Evolutionary conservation across 1,140 invertebrate species (phyloP).

Genomic region (Pantala flavescens): DNA sequence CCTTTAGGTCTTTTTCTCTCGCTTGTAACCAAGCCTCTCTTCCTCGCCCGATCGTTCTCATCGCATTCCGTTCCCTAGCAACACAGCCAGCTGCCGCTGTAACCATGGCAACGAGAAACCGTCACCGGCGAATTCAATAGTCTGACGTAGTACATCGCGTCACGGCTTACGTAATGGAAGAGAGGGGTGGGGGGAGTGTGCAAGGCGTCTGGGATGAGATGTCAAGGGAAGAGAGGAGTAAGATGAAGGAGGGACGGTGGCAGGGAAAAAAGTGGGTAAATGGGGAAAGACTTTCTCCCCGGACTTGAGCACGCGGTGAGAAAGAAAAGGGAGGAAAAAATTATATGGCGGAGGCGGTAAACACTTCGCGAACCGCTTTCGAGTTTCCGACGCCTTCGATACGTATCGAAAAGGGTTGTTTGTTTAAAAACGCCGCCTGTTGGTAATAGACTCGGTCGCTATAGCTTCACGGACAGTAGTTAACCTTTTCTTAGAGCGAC

Average conservation of each 20-base stretch:
- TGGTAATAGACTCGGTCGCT: too few relatives aligned
- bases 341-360: too few relatives aligned
- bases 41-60: background rate
- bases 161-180: background rate
- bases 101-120: background rate
- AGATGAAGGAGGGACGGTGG: background rate
- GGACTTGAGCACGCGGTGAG: background rate
- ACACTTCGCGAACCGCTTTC: too few relatives aligned
- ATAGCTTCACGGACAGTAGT: too few relatives aligned
- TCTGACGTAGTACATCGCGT: background rate
- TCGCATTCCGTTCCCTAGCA: background rate
- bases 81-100: constrained; percentile 3
- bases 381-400: too few relatives aligned
- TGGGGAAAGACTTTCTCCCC: background rate
- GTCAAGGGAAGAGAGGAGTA: background rate
- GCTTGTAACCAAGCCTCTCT: background rate
- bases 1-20: background rate
- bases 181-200: background rate
- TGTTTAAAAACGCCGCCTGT: too few relatives aligned
- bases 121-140: constrained; percentile 4
- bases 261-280: background rate
- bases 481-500: too few relatives aligned
- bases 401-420: too few relatives aligned
- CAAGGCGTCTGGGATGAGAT: background rate
- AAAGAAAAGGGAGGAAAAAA: too few relatives aligned